A percentile compares a stretch with the other conserved stretches of the same genome.
Conservation (phyloP, 2,113 vertebrate species). For the Cochlearius cochlearius region DNA sequence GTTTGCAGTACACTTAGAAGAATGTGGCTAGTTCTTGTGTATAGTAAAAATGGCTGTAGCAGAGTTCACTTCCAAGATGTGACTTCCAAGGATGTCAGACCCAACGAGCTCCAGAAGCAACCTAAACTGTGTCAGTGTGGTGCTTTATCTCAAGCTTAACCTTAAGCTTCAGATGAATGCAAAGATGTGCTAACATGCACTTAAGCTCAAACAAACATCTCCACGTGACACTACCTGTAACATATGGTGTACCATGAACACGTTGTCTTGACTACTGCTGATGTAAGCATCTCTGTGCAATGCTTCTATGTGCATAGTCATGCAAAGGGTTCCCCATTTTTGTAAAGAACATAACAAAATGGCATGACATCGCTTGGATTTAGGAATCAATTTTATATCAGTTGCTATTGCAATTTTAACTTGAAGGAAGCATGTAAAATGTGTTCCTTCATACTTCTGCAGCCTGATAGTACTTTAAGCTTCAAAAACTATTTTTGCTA, state of each 20-base stretch:
- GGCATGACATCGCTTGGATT: neutral
- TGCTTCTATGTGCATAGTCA: neutral
- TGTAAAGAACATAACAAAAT: neutral
- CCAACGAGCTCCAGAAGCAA: neutral
- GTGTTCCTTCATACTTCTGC: neutral
- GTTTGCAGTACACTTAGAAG: neutral
- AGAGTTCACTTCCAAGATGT: neutral
- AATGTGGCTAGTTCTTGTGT: neutral
- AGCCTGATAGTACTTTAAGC: neutral
- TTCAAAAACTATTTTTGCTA: neutral
- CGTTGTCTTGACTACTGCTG: neutral
- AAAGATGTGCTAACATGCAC: neutral
- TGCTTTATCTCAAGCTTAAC: neutral
- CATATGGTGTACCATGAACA: neutral
- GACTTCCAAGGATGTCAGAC: neutral
- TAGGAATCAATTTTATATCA: neutral
- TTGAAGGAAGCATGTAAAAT: neutral
- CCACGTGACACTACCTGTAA: fast-evolving
- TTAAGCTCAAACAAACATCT: neutral
- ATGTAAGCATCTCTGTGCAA: neutral
- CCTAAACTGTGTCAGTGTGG: neutral
- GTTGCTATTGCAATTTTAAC: neutral
- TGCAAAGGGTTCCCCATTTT: neutral
- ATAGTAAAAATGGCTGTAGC: neutral
- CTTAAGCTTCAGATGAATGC: neutral